These are phyloP conservation scores for Uropetala carovei DNA, from an alignment of 2,888 invertebrate genomes.

Conservation along the genomic window DNA sequence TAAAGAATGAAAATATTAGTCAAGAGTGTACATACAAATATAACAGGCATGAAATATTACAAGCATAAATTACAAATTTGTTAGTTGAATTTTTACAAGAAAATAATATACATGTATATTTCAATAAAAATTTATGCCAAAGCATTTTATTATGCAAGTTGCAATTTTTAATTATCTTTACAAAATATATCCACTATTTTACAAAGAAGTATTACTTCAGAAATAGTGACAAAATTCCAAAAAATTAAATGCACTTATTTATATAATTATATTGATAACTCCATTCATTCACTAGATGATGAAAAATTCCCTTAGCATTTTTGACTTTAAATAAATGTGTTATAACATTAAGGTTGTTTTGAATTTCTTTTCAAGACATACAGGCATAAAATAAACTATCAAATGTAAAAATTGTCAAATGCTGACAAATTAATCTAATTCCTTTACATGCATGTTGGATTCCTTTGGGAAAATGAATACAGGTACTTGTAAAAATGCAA, in stretches of 20 bases:
- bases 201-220: conserved; percentile 32
- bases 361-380: conserved; percentile 3
- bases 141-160: conserved; percentile 35
- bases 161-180: conserved; percentile 36
- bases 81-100: neutral
- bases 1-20: no score
- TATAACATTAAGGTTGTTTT: conserved; percentile 29
- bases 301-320: neutral
- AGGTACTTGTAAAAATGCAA: conserved; percentile 40
- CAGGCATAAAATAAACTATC: neutral
- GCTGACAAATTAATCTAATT: conserved; percentile 38
- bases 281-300: conserved; percentile 10
- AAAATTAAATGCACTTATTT: conserved; percentile 7
- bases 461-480: neutral
- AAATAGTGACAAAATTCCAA: conserved; percentile 31
- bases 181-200: conserved; percentile 17
- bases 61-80: no score
- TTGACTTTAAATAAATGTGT: conserved; percentile 4
- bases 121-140: conserved; percentile 41
- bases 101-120: conserved; percentile 57
- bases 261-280: conserved; percentile 23
- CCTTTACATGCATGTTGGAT: neutral
- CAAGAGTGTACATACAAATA: no score
- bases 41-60: no score
- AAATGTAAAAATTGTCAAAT: conserved; percentile 16